phyloP scores from a whole-genome alignment of 2,797 vertebrate genomes.

The Sitta carolinensis region DNA sequence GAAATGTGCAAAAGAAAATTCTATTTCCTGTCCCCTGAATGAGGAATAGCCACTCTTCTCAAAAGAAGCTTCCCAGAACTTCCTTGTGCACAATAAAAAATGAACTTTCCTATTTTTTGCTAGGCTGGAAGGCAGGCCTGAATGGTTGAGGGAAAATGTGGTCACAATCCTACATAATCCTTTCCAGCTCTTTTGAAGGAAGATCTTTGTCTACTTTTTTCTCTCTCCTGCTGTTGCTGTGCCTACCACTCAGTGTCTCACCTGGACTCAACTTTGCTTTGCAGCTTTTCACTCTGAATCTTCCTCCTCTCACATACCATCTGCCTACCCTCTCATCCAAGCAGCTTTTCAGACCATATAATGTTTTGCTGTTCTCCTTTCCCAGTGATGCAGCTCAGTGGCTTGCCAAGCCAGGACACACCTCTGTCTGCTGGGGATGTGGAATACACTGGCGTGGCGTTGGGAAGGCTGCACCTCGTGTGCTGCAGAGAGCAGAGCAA shows the following conservation, averaged over 20 bases:
- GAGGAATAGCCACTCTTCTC: not conserved
- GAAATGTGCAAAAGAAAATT: not conserved
- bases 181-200: constrained; percentile 52
- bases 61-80: not conserved
- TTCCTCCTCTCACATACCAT: constrained; percentile 17
- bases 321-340: constrained; percentile 34
- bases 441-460: not conserved
- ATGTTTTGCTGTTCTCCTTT: constrained; percentile 45
- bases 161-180: constrained; percentile 48
- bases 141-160: constrained; percentile 25
- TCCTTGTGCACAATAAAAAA: constrained; percentile 3
- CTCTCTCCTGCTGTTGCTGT: constrained; percentile 14
- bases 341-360: not conserved
- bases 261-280: constrained; percentile 2
- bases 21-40: not conserved
- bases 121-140: not conserved
- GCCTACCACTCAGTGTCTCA: constrained; percentile 12
- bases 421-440: not conserved
- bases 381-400: not conserved
- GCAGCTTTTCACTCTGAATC: constrained; percentile 32
- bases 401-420: constrained; percentile 9
- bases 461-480: accelerated
- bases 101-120: not conserved
- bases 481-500: not conserved
- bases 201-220: constrained; percentile 39